Conservation (phyloP, 2,888 invertebrate genomes). For the Andrena praecox region DNA sequence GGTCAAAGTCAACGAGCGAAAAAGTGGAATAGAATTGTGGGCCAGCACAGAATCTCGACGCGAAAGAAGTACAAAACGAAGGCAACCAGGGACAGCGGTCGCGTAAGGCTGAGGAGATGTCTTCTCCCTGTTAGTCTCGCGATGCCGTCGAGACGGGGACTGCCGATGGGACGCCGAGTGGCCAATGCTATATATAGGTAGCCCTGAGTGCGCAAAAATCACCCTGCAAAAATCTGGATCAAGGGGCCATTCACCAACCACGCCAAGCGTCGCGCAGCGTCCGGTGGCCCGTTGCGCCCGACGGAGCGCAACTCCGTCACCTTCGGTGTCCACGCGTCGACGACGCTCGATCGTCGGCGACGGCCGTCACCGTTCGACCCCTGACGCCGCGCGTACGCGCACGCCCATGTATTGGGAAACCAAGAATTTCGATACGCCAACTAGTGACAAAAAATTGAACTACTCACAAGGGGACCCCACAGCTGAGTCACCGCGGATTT, state of each 20-base stretch:
- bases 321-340: not conserved
- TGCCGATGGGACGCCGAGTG: slow-evolving; percentile 68
- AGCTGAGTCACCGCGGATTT: too few relatives aligned
- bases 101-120: slow-evolving; percentile 4
- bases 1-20: too few relatives aligned
- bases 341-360: slow-evolving; percentile 15
- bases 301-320: not conserved
- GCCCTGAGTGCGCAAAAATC: slow-evolving; percentile 78
- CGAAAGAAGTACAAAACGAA: not conserved
- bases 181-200: slow-evolving; percentile 76
- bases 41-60: too few relatives aligned
- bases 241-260: slow-evolving; percentile 79
- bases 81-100: slow-evolving; percentile 14
- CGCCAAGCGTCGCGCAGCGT: slow-evolving; percentile 57
- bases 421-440: too few relatives aligned
- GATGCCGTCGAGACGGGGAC: slow-evolving; percentile 63
- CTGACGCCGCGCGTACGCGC: slow-evolving; percentile 20
- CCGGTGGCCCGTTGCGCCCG: slow-evolving; percentile 27
- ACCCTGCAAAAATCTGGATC: slow-evolving; percentile 79
- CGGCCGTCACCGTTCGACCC: slow-evolving; percentile 28
- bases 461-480: too few relatives aligned
- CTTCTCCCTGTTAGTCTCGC: slow-evolving; percentile 25
- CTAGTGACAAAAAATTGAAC: too few relatives aligned
- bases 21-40: too few relatives aligned
- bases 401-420: slow-evolving; percentile 66